These are phyloP conservation scores for Argopecten irradians DNA, from an alignment of 1,140 invertebrate genomes.

Conservation along the genomic window DNA sequence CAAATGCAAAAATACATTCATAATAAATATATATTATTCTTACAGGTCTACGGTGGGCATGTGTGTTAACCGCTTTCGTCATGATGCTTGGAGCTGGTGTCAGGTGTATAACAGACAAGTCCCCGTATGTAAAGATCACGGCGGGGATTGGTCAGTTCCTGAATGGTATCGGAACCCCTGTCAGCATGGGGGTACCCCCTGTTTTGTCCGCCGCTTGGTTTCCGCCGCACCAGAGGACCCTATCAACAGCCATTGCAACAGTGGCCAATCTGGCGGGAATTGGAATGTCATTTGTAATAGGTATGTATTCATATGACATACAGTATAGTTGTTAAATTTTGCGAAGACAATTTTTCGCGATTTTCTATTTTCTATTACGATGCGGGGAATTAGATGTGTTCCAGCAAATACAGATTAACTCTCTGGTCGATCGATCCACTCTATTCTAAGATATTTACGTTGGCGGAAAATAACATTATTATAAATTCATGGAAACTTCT, in stretches of 20 bases:
- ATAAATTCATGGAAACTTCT: too few species aligned
- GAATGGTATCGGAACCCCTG: constrained; percentile 70
- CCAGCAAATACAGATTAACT: too few species aligned
- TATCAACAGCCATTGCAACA: constrained; percentile 60
- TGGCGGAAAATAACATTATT: too few species aligned
- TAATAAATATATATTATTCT: too few species aligned
- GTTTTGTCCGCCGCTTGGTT: constrained; percentile 74
- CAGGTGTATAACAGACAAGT: constrained; percentile 66
- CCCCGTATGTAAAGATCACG: constrained; percentile 55
- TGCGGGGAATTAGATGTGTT: too few species aligned
- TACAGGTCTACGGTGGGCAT: constrained; percentile 65
- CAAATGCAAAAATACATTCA: too few species aligned
- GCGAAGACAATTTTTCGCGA: too few species aligned
- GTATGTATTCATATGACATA: too few species aligned
- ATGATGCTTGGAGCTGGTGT: constrained; percentile 62
- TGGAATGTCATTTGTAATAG: neutral
- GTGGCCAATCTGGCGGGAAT: neutral
- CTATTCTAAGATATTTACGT: too few species aligned
- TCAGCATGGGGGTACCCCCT: constrained; percentile 68
- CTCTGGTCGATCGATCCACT: too few species aligned
- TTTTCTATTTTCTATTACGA: too few species aligned
- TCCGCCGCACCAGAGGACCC: constrained; percentile 69
- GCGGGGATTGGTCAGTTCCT: constrained; percentile 67
- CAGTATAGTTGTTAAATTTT: too few species aligned
- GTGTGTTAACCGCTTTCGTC: constrained; percentile 60